phyloP scores from a whole-genome alignment of 2,888 invertebrate genomes.

The Synergus umbraculus region DNA sequence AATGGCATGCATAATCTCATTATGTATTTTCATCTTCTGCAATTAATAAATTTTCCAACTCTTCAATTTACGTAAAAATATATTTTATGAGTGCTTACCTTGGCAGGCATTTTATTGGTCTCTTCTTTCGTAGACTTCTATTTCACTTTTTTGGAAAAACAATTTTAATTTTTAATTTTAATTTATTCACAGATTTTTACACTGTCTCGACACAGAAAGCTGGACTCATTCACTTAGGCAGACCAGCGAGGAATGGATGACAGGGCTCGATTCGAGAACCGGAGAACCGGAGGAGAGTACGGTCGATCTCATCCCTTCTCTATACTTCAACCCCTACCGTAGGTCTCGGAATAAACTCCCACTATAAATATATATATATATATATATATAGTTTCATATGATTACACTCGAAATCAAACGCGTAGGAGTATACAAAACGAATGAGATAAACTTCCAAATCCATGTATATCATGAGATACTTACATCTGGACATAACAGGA shows the following conservation, averaged over 20 bases:
- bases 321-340: background rate
- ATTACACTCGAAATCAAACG: background rate
- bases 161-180: background rate
- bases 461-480: background rate
- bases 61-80: background rate
- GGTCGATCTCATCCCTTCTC: background rate
- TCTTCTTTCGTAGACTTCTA: background rate
- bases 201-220: background rate
- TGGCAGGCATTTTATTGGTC: background rate
- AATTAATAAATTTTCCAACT: background rate
- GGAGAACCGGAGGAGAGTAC: conserved; percentile 7
- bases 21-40: too few relatives aligned
- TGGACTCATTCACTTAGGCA: conserved; percentile 7
- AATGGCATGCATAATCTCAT: background rate
- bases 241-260: background rate
- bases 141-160: background rate
- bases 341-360: background rate
- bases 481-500: background rate
- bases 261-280: background rate
- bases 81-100: background rate
- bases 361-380: background rate
- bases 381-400: background rate
- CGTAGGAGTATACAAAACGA: conserved; percentile 7
- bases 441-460: background rate
- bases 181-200: background rate